phyloP scores from a whole-genome alignment of 2,888 invertebrate genomes.

The Scrobipalpa atriplicella region DNA sequence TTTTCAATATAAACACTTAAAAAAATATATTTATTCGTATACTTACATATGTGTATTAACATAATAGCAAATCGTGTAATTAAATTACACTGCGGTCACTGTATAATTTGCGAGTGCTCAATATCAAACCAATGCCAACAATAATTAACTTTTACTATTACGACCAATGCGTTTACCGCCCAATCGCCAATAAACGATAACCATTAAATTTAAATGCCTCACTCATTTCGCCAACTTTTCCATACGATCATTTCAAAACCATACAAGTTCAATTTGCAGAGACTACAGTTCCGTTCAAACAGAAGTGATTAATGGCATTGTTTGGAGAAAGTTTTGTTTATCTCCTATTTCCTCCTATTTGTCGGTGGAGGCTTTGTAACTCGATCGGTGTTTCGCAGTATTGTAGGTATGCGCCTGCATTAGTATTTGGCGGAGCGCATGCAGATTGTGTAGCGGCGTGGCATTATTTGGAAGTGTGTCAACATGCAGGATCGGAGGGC shows the following conservation, averaged over 20 bases:
- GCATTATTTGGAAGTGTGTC: constrained; percentile 77
- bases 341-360: background rate
- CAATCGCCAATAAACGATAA: constrained; percentile 21
- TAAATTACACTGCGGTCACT: background rate
- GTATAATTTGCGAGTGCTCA: constrained; percentile 1
- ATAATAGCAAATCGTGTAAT: background rate
- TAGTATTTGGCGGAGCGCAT: constrained; percentile 24
- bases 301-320: constrained; percentile 45
- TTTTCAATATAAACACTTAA: too few relatives aligned
- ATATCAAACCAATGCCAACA: constrained; percentile 14
- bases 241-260: constrained; percentile 28
- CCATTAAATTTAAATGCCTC: constrained; percentile 25
- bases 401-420: constrained; percentile 15
- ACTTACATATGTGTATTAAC: too few relatives aligned
- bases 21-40: too few relatives aligned
- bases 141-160: constrained; percentile 26
- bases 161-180: constrained; percentile 23
- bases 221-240: constrained; percentile 26
- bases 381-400: constrained; percentile 5
- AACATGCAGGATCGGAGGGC: constrained; percentile 62
- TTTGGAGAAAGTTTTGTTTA: constrained; percentile 21
- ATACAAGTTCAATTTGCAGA: constrained; percentile 38
- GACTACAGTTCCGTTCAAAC: constrained; percentile 41
- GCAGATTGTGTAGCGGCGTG: constrained; percentile 47
- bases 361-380: constrained; percentile 26